These are phyloP conservation scores for Sinohyriopsis cumingii DNA, from an alignment of 2,888 invertebrate species.

Conservation along the genomic window DNA sequence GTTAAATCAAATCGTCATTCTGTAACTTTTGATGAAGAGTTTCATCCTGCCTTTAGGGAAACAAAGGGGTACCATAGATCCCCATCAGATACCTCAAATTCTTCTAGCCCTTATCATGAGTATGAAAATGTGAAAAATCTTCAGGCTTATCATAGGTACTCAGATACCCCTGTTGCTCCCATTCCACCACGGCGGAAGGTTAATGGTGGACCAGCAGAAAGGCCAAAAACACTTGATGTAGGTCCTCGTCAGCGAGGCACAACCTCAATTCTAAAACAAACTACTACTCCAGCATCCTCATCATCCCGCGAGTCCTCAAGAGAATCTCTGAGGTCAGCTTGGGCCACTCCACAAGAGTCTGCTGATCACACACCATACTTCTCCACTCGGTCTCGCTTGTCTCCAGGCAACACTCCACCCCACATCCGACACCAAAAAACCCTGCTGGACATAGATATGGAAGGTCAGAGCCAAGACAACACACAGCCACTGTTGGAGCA, in stretches of 20 bases:
- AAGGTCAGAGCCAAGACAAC: conserved; percentile 68
- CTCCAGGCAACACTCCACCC: conserved; percentile 76
- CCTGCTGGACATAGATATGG: conserved; percentile 70
- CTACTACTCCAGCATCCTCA: conserved; percentile 26
- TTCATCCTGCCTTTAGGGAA: conserved; percentile 43
- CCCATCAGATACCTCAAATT: conserved; percentile 83
- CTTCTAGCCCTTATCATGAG: conserved; percentile 39
- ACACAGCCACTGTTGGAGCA: conserved; percentile 60
- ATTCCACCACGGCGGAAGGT: conserved; percentile 39
- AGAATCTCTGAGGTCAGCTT: conserved; percentile 31
- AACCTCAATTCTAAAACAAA: conserved; percentile 32
- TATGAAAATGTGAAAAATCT: conserved; percentile 5
- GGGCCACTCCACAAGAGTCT: conserved; percentile 39
- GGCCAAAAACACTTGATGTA: conserved; percentile 78
- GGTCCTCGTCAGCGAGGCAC: conserved; percentile 76
- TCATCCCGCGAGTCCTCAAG: conserved; percentile 25
- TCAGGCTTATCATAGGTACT: conserved; percentile 11
- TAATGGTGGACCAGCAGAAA: conserved; percentile 44
- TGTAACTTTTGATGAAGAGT: conserved; percentile 69
- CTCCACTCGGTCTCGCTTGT: conserved; percentile 78
- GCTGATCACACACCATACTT: conserved; percentile 89
- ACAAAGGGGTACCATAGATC: conserved; percentile 78
- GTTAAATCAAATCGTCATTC: conserved; percentile 61
- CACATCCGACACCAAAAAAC: conserved; percentile 67
- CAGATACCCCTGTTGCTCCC: conserved; percentile 41